Evolutionary conservation across 1,140 invertebrate species (phyloP).

Genomic region (Polyergus mexicanus): DNA sequence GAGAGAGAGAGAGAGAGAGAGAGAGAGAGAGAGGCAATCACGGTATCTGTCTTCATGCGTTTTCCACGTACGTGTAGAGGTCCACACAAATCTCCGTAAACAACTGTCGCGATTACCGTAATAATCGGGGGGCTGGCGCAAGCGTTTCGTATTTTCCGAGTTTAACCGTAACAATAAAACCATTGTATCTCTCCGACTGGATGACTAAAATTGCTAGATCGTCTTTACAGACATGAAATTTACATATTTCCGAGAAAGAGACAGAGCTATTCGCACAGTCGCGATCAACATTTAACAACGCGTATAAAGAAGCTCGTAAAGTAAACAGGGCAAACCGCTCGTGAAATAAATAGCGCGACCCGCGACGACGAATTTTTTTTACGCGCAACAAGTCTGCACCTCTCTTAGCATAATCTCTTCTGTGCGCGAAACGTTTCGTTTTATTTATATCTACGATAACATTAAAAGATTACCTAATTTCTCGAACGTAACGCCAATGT

Average conservation of each 20-base stretch:
- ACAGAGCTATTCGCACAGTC: neutral
- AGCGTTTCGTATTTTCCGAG: neutral
- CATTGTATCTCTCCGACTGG: neutral
- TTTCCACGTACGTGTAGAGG: neutral
- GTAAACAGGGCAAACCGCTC: neutral
- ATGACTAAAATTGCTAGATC: neutral
- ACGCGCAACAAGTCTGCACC: constrained; percentile 35
- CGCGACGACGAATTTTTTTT: neutral
- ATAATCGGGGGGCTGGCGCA: constrained; percentile 11
- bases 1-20: too few species aligned
- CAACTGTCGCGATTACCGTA: constrained; percentile 43
- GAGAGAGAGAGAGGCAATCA: constrained; percentile 7
- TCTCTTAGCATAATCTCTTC: constrained; percentile 1
- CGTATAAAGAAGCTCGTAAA: constrained; percentile 49
- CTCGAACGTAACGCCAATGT: neutral
- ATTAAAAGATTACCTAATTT: constrained; percentile 10
- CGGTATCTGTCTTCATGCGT: neutral
- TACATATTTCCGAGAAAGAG: neutral
- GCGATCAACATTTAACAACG: constrained; percentile 39
- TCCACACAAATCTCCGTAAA: constrained; percentile 65
- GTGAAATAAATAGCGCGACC: neutral
- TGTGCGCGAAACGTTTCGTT: neutral
- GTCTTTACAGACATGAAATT: neutral
- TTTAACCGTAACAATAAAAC: constrained; percentile 24
- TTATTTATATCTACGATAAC: neutral